Base-by-base conservation (phyloP, 2,113 vertebrate species). In the Dolichallabes microphthalmus region DNA sequence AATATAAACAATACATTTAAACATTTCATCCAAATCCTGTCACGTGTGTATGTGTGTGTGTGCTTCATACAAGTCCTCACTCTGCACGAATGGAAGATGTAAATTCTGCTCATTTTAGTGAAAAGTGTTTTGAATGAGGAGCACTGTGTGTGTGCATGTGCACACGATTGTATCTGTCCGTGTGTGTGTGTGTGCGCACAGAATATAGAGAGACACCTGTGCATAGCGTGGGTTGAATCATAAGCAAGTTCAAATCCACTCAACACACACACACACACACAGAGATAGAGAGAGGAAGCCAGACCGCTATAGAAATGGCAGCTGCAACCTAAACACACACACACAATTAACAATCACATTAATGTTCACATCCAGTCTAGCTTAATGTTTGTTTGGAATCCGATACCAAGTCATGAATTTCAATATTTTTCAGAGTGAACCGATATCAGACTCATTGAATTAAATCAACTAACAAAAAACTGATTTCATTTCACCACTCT, bases 131-230 rank as follows among this genome's bases (percentile, higher is more conserved):
- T 69, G 30, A 32, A 2, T 19, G 66, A 69, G 15, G 17, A 71
- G 17, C 68, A 13, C 3, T 17, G 27, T 63, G 60, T 61, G 22
- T 57, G 13, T 57, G 55, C 17, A 15, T 25, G 55, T 57, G 55
- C 25, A 4, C 13, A 4, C 35, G 66, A 2, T 17, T 19, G 17
- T 71, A n/a, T 25, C n/a, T 78, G 45, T 45, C 20, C 22, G 58
- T 27, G 30, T 53, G 55, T 53, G 53, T 63, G 71, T 69, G 50
- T 60, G 55, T 30, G 7, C 45, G 7, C 45, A 45, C 45, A 45
- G 77, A 82, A 84, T 78, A 88, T 71, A 77, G 82, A 88, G 63
- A 57, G 71, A 69, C 87, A 88, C 87, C 87, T 88, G 87, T 60
- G 66, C 50, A 60, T 25, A 12, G 32, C 25, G 50, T 71, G 73